A percentile compares a stretch with the other conserved stretches of the same genome.
Conservation (phyloP, 2,113 vertebrate species). For the Cairina moschata region DNA sequence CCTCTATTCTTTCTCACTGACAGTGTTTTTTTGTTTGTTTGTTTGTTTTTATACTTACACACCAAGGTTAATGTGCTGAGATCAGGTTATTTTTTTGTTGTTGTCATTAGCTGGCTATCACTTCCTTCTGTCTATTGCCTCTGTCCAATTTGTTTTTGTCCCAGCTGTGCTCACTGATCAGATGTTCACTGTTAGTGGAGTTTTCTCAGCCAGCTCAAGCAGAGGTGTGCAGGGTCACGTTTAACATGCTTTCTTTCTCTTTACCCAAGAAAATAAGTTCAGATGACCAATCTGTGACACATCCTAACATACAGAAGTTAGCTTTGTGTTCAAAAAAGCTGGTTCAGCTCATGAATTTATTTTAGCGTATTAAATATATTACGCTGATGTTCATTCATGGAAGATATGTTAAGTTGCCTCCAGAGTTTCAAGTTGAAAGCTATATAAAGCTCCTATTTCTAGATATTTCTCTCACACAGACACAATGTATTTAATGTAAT, state of each 20-base stretch:
- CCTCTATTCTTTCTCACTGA: neutral
- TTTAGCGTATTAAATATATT: neutral
- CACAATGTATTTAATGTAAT: neutral
- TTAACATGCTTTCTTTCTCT: neutral
- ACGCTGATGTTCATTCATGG: neutral
- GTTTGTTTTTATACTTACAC: neutral
- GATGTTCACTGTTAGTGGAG: fast-evolving
- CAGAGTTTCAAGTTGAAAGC: neutral
- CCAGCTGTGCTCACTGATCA: neutral
- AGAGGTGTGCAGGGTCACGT: neutral
- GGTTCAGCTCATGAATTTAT: neutral
- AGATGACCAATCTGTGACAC: neutral
- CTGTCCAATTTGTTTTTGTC: neutral
- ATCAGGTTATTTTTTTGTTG: neutral
- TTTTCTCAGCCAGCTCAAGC: neutral
- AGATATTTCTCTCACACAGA: neutral
- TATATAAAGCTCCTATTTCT: neutral
- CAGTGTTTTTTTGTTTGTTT: neutral
- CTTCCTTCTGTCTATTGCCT: neutral
- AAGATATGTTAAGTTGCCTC: neutral
- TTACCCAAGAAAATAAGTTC: neutral
- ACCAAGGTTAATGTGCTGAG: neutral
- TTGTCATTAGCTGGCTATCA: neutral
- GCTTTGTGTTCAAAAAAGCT: neutral
- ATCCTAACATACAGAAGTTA: neutral